These are phyloP conservation scores for Copidosoma floridanum DNA, from an alignment of 1,140 invertebrate genomes.

Conservation along the genomic window DNA sequence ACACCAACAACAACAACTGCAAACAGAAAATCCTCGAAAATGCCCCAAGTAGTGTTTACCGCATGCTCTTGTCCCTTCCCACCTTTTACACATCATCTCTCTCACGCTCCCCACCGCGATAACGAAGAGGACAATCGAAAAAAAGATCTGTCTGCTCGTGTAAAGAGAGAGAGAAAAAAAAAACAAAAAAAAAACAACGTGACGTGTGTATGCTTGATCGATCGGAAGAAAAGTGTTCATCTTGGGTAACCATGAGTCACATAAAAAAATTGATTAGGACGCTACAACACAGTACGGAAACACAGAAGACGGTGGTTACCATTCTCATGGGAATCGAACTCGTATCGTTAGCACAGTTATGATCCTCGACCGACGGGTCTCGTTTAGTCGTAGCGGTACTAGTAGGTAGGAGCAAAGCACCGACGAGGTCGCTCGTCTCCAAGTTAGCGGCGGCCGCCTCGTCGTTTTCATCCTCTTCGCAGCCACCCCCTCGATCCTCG, in stretches of 20 bases:
- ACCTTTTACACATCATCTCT: no score
- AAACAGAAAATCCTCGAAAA: no score
- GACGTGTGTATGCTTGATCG: slow-evolving; percentile 1
- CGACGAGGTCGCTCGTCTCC: slow-evolving; percentile 40
- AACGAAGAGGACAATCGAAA: no score
- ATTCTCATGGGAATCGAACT: slow-evolving; percentile 54
- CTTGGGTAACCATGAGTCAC: no score
- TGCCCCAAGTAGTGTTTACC: no score
- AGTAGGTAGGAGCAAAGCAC: slow-evolving; percentile 28
- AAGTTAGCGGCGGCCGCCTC: slow-evolving; percentile 13
- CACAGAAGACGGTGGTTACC: slow-evolving; percentile 57
- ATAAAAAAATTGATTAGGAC: slow-evolving; percentile 54
- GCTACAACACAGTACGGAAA: slow-evolving; percentile 56
- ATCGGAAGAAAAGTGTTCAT: no score
- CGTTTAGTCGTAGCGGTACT: slow-evolving; percentile 34
- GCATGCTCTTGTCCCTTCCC: no score
- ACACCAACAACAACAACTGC: no score
- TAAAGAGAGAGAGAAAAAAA: background rate
- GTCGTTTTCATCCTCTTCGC: background rate
- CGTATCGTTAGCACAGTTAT: slow-evolving; percentile 41
- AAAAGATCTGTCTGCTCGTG: no score
- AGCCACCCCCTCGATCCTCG: slow-evolving; percentile 5
- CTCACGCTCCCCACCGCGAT: no score
- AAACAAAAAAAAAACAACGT: background rate
- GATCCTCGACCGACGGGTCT: slow-evolving; percentile 37